These are phyloP conservation scores for Stomatorhinus walkeri DNA, from an alignment of 2,797 vertebrate species.

Conservation along the genomic window DNA sequence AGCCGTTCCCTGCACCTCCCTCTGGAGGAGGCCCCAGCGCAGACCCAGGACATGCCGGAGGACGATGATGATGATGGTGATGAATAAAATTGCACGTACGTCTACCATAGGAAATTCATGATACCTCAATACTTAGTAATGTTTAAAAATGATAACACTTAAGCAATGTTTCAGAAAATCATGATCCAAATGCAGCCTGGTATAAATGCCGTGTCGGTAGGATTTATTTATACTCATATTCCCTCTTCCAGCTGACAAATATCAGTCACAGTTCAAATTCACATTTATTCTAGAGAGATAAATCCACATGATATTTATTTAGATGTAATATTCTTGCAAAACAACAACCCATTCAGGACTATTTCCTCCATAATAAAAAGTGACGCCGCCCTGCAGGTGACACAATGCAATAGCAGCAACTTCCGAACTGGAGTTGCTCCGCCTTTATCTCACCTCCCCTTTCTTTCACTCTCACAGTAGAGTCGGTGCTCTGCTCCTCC, in stretches of 20 bases:
- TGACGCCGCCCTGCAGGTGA: neutral
- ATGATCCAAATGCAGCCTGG: neutral
- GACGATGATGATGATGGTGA: neutral
- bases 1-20: neutral
- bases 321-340: neutral
- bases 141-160: neutral
- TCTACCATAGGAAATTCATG: neutral
- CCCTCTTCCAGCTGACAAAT: neutral
- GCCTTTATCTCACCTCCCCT: neutral
- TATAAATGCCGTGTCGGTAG: neutral
- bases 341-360: neutral
- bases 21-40: neutral
- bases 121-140: neutral
- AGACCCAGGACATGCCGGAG: too few species aligned
- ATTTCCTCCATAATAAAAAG: neutral
- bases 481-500: neutral
- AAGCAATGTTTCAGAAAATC: neutral
- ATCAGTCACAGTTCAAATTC: neutral
- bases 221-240: neutral
- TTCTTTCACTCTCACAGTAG: neutral
- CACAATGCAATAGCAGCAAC: neutral
- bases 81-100: neutral
- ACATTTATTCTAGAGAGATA: neutral
- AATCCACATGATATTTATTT: neutral
- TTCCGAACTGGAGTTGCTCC: neutral